Evolutionary conservation across 2,888 invertebrate genomes (phyloP).

Genomic region (Caprella mutica): DNA sequence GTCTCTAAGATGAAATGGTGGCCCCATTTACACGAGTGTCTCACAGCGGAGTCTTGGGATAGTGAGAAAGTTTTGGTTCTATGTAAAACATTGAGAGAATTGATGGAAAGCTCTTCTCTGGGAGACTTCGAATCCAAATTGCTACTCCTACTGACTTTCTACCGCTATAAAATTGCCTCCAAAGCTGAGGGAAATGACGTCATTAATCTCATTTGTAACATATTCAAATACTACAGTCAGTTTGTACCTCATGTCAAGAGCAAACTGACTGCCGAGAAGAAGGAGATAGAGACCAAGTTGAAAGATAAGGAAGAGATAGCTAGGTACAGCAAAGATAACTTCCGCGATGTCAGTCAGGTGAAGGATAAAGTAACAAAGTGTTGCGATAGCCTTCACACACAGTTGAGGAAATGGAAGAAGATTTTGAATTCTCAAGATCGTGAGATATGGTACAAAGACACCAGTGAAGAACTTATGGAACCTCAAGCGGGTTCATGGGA

Average conservation of each 20-base stretch:
- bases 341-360: conserved; percentile 79
- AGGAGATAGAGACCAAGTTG: conserved; percentile 81
- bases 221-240: conserved; percentile 71
- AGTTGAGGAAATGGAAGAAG: conserved; percentile 67
- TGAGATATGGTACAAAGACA: not conserved
- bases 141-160: conserved; percentile 64
- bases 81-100: conserved; percentile 56
- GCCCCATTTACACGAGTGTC: conserved; percentile 61
- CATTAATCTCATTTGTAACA: conserved; percentile 54
- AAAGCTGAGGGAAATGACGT: conserved; percentile 4
- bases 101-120: conserved; percentile 68
- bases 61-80: not conserved
- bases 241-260: conserved; percentile 55
- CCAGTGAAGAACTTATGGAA: not conserved
- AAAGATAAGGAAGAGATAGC: conserved; percentile 89
- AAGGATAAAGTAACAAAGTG: conserved; percentile 78
- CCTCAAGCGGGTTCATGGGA: not conserved
- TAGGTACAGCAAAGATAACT: conserved; percentile 65
- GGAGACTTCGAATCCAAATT: conserved; percentile 73
- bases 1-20: conserved; percentile 70
- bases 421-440: conserved; percentile 7
- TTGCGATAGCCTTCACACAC: conserved; percentile 74
- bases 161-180: conserved; percentile 58
- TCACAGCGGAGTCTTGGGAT: not conserved
- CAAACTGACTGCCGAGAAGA: conserved; percentile 55